These are phyloP conservation scores for Hyposmocoma kahamanoa DNA, from an alignment of 1,140 invertebrate genomes.

Conservation along the genomic window DNA sequence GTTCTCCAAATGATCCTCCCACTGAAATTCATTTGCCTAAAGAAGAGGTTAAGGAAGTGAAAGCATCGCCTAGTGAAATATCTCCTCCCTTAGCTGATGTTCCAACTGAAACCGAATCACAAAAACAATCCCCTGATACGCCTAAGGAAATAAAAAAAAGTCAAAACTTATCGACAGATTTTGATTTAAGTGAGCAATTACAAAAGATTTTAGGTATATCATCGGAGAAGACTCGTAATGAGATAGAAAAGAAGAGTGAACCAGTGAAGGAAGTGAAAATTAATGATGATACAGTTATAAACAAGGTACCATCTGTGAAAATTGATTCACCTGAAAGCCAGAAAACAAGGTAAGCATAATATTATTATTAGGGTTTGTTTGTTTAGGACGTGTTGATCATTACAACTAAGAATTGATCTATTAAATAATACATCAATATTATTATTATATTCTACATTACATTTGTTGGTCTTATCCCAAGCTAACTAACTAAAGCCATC, in stretches of 20 bases:
- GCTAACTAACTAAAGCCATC: no score
- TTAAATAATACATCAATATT: no score
- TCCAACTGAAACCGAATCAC: constrained; percentile 43
- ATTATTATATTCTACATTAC: no score
- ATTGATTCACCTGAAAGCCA: constrained; percentile 67
- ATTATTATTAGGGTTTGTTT: neutral
- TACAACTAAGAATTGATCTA: no score
- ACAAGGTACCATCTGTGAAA: constrained; percentile 65
- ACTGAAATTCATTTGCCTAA: constrained; percentile 60
- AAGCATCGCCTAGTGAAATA: constrained; percentile 62
- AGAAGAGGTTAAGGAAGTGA: constrained; percentile 49
- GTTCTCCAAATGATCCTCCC: constrained; percentile 58
- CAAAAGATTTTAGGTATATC: constrained; percentile 71
- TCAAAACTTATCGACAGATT: constrained; percentile 69
- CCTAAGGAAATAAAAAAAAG: constrained; percentile 67
- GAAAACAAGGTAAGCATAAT: constrained; percentile 46
- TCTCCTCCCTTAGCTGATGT: constrained; percentile 54
- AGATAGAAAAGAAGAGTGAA: constrained; percentile 54
- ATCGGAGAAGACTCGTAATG: constrained; percentile 54
- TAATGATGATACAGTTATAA: constrained; percentile 38
- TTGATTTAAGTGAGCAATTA: constrained; percentile 68
- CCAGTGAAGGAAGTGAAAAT: constrained; percentile 56
- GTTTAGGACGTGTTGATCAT: no score
- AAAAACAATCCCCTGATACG: constrained; percentile 57
- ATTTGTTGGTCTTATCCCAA: no score